Evolutionary conservation across 2,797 vertebrate genomes (phyloP), one percentile per base, ranked within the genome.

Genomic region (Saxicola maurus): DNA sequence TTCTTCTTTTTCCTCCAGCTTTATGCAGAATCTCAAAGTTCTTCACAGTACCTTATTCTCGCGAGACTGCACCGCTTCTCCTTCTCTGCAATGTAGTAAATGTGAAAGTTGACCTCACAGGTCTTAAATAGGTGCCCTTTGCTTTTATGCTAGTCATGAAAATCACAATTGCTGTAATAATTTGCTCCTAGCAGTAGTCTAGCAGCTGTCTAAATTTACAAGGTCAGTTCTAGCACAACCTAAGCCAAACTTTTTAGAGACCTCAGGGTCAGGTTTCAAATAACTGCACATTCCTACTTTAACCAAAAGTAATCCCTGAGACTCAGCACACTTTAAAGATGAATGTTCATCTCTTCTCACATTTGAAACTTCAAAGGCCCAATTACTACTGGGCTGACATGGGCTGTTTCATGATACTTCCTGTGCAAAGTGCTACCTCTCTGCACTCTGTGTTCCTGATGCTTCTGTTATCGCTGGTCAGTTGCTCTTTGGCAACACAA

Each of bases 171-270:
- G 91, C 92, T 94, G 88, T 92, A 93, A 92, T 95, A 93, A 96
- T 96, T 97, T 96, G 97, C 97, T 97, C 94, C 95, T 87, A 95
- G 94, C 88, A n/a, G 83, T 95, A 93, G 92, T 79, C 87, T 86
- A 92, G 91, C 97, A 97, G 97, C 97, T 97, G 97, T 97, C 96
- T 96, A 96, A 97, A 97, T 97, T 96, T 96, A 96, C 96, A 97
- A 96, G 97, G 97, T 97, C 97, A 97, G 82, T 84, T 92, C 84
- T 59, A 79, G 83, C 93, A 93, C 94, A 87, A 75, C 96, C 93
- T 88, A 95, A 97, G 93, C 93, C 95, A 95, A 92, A 86, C 91
- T 87, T 95, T 95, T 96, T 67, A 94, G 95, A 96, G 94, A 96
- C 95, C 91, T 90, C 25, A 55, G 95, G 95, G 95, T 97, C 97